Percentiles rank a stretch among this genome's conserved stretches.
Evolutionary conservation across 2,888 invertebrate species (phyloP).

Genomic region (Matsumyia berberina): DNA sequence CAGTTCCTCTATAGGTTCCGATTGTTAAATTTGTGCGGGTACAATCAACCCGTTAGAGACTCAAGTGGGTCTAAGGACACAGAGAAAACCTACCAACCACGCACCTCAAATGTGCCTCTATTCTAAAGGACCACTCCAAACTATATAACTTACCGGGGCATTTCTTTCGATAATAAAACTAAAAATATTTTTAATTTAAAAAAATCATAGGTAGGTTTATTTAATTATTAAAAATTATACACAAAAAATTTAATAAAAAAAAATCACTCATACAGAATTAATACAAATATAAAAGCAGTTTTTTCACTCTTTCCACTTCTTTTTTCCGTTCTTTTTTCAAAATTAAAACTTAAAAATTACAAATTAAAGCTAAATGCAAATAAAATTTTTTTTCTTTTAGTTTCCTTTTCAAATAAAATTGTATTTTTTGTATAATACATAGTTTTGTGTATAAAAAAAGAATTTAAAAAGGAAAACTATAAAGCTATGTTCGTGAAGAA

Average conservation of each 20-base stretch:
- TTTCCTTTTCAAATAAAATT: conserved; percentile 39
- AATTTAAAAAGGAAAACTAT: conserved; percentile 14
- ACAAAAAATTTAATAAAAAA: conserved; percentile 46
- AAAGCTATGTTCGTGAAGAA: not conserved
- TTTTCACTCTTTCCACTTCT: not conserved
- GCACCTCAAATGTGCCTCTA: too few species aligned
- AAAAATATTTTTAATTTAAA: not conserved
- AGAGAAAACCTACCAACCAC: too few species aligned
- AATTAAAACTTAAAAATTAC: conserved; percentile 47
- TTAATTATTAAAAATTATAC: conserved; percentile 57
- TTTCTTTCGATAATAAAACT: conserved; percentile 41
- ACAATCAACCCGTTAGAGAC: too few species aligned
- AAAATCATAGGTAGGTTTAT: conserved; percentile 54
- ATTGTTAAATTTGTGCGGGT: too few species aligned
- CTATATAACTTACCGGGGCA: too few species aligned
- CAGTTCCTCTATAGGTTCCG: too few species aligned
- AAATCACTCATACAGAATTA: conserved; percentile 64
- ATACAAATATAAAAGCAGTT: conserved; percentile 30
- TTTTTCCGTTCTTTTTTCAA: conserved; percentile 5
- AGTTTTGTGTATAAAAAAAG: conserved; percentile 48
- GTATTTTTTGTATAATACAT: conserved; percentile 69
- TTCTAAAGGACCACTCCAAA: too few species aligned
- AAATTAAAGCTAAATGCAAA: conserved; percentile 64
- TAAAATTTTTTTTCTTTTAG: conserved; percentile 25
- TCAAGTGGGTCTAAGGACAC: too few species aligned